Base-by-base conservation (phyloP, 2,888 invertebrate genomes). In the Apotomis capreana region DNA sequence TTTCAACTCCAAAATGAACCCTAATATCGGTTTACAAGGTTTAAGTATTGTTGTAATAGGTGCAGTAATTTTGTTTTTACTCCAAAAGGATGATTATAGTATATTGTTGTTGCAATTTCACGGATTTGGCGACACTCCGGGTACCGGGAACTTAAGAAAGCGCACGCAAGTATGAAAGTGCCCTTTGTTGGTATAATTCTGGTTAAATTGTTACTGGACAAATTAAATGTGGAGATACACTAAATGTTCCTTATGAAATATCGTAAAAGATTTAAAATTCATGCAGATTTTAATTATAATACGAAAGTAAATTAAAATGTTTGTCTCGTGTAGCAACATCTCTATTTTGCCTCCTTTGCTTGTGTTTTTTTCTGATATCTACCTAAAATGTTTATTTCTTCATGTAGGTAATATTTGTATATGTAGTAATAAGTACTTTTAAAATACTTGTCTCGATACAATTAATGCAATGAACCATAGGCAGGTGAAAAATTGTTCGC, bases 71-170 rank as follows among this genome's bases (percentile, higher is more conserved):
- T 60, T 8, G 15, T 3, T 59, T 60, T 59, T 13, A 54, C 73
- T 49, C 54, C n/a, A 60, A 70, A 62, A 71, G 72, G 74, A 74
- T 74, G 72, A 74, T 74, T 74, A 69, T 68, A 15, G 64, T 54
- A 65, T 44, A 74, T 74, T 74, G 74, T 74, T 36, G 74, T 15
- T 9, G 61, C 37, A 74, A 75, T 70, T 74, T 74, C 74, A 75
- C 70, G 68, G 71, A 62, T 75, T 75, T 67, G 52, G 65, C 57
- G 71, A 74, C 68, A 74, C 68, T 71, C 68, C 65, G 73, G 73
- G 68, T 74, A 68, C 67, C 68, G 64, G 64, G 74, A 71, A 70
- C 57, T 55, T 46, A 65, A 65, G 70, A 65, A 68, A 59, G 63
- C 37, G 51, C 59, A 68, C 63, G 61, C 63, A 68, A 60, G 63